Evolutionary conservation across 2,797 vertebrate species (phyloP).

Genomic region (Pipistrellus pygmaeus): DNA sequence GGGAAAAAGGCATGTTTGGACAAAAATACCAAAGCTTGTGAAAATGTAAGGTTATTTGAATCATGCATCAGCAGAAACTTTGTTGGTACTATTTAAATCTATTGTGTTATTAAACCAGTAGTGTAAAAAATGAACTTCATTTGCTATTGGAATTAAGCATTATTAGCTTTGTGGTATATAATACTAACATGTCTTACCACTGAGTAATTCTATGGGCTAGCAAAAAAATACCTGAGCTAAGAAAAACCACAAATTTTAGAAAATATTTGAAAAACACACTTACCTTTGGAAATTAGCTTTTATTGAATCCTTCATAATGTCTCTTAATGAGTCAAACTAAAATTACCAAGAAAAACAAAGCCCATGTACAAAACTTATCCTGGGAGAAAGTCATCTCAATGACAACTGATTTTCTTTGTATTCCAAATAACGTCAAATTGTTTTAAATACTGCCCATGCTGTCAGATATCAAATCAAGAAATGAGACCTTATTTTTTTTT

Average conservation of each 20-base stretch:
- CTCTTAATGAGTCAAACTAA: neutral
- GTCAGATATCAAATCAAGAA: conserved; percentile 35
- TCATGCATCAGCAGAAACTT: neutral
- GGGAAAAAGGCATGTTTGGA: neutral
- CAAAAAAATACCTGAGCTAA: neutral
- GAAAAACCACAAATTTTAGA: neutral
- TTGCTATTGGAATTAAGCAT: neutral
- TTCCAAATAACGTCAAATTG: neutral
- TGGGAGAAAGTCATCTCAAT: neutral
- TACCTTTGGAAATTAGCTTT: neutral
- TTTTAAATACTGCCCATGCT: neutral
- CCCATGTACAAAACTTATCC: neutral
- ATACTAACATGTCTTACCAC: neutral
- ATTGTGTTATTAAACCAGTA: neutral
- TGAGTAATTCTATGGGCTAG: neutral
- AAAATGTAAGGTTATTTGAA: neutral
- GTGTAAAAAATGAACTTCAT: neutral
- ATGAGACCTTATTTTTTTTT: neutral
- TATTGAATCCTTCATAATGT: neutral
- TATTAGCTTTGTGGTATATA: neutral
- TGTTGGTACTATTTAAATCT: neutral
- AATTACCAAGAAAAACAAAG: neutral
- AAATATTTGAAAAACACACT: neutral
- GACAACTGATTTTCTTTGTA: neutral
- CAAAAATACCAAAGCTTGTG: neutral